Percentiles rank a stretch among this genome's conserved stretches.
Evolutionary conservation across 1,140 invertebrate species (phyloP).

Genomic region (Bombus sylvicola): DNA sequence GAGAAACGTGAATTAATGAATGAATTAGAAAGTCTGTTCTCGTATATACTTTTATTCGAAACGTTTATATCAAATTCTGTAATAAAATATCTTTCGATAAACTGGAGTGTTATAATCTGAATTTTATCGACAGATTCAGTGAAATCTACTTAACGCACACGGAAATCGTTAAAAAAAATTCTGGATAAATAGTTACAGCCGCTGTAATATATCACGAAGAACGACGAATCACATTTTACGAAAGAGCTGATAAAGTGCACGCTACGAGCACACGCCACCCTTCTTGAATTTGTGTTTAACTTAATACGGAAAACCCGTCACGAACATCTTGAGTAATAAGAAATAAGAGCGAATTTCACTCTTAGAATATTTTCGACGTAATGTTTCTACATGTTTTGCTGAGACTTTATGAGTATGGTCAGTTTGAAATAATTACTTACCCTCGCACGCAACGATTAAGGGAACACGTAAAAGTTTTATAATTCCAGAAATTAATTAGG

Average conservation of each 20-base stretch:
- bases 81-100: neutral
- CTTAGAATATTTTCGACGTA: constrained; percentile 14
- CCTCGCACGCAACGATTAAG: neutral
- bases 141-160: constrained; percentile 41
- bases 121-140: constrained; percentile 43
- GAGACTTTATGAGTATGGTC: neutral
- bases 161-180: constrained; percentile 41
- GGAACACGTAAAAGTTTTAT: neutral
- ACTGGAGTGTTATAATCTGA: neutral
- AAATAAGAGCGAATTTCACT: constrained; percentile 25
- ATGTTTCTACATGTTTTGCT: neutral
- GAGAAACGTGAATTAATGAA: neutral
- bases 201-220: constrained; percentile 48
- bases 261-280: constrained; percentile 54
- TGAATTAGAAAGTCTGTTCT: neutral
- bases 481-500: neutral
- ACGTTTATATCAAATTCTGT: neutral
- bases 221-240: constrained; percentile 52
- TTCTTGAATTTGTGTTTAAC: constrained; percentile 64
- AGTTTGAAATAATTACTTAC: neutral
- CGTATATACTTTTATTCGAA: neutral
- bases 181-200: constrained; percentile 60
- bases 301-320: constrained; percentile 65
- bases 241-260: constrained; percentile 66
- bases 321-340: constrained; percentile 58